Evolutionary conservation across 1,140 invertebrate species (phyloP).

Genomic region (Drosophila insularis): DNA sequence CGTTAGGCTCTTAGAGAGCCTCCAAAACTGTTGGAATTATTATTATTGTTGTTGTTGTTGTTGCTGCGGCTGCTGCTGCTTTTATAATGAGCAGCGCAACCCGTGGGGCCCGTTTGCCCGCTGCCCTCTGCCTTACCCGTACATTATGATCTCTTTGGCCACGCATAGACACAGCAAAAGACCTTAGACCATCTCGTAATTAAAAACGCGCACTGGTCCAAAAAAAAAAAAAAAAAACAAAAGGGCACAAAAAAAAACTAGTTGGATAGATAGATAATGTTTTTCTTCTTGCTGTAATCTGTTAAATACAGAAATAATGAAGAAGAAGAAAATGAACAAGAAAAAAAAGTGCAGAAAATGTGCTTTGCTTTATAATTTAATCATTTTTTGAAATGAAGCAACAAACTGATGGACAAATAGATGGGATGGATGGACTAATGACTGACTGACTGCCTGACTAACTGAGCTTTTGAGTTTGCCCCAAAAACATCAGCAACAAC

Average conservation of each 20-base stretch:
- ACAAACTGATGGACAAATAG: not conserved
- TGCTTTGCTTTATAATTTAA: constrained; percentile 18
- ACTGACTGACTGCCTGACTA: constrained; percentile 3
- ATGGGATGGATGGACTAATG: not conserved
- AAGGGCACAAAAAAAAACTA: not conserved
- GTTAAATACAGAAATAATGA: not conserved
- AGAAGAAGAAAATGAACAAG: not conserved
- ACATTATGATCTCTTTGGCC: constrained; percentile 19
- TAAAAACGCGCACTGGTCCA: constrained; percentile 12
- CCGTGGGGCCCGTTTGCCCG: not conserved
- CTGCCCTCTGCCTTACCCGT: not conserved
- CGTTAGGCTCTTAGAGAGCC: constrained; percentile 10
- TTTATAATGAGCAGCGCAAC: constrained; percentile 13
- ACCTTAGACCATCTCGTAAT: constrained; percentile 19
- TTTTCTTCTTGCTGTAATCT: constrained; percentile 8
- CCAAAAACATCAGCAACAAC: not conserved
- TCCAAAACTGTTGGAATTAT: not conserved
- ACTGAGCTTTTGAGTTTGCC: constrained; percentile 3
- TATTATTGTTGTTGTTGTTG: not conserved
- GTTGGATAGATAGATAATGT: constrained; percentile 10
- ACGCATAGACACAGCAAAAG: constrained; percentile 1
- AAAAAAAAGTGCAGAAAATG: constrained; percentile 10
- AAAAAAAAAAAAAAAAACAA: constrained; percentile 9
- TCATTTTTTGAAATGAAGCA: constrained; percentile 9
- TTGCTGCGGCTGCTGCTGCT: constrained; percentile 1